Percentiles rank a stretch among this genome's conserved stretches.
Conservation (phyloP, 2,113 vertebrate species). For the Neodon shergylaensis region DNA sequence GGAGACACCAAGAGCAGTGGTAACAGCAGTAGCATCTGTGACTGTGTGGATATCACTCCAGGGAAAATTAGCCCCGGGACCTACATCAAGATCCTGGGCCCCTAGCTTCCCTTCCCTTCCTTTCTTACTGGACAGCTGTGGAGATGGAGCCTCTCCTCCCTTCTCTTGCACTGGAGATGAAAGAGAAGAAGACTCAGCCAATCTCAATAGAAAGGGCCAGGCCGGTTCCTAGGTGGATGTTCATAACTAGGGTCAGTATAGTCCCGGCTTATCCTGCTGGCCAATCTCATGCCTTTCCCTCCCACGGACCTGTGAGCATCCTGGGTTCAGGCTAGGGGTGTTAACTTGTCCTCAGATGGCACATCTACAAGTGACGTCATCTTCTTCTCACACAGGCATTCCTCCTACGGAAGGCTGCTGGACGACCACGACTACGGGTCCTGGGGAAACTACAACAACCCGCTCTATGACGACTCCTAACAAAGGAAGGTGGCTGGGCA, state of each 20-base stretch:
- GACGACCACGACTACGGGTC: conserved; percentile 87
- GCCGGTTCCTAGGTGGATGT: not conserved
- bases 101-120: not conserved
- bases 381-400: conserved; percentile 84
- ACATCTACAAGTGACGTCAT: conserved; percentile 8
- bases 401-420: conserved; percentile 89
- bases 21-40: not conserved
- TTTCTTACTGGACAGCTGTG: not conserved
- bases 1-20: not conserved
- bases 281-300: not conserved
- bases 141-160: not conserved
- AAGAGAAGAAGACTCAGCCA: not conserved
- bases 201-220: not conserved
- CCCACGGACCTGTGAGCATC: accelerated
- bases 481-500: not conserved
- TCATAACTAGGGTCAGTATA: accelerated
- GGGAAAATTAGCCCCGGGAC: not conserved
- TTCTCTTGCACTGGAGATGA: not conserved
- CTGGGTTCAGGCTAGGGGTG: not conserved
- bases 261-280: not conserved
- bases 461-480: conserved; percentile 92
- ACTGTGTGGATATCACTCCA: not conserved
- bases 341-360: not conserved
- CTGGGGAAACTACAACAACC: conserved; percentile 94
- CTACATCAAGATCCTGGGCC: not conserved